phyloP scores from a whole-genome alignment of 1,140 invertebrate species.

The Augochlora pura region DNA sequence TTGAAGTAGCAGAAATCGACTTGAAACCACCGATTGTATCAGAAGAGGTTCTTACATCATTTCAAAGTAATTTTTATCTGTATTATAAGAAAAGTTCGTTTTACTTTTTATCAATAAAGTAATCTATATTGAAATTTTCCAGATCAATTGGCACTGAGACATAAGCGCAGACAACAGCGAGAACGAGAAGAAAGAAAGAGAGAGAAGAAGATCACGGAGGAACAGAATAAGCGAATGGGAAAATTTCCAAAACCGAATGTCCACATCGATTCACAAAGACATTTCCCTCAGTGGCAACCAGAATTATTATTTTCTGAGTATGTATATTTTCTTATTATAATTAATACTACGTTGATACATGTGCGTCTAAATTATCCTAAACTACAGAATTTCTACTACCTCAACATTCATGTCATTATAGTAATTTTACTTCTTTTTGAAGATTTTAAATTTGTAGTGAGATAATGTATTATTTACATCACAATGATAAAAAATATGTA shows the following conservation, averaged over 20 bases:
- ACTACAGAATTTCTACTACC: too few relatives aligned
- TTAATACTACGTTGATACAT: constrained; percentile 13
- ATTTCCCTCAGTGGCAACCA: constrained; percentile 84
- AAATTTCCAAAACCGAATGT: constrained; percentile 82
- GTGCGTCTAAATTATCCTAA: too few relatives aligned
- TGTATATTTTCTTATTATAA: constrained; percentile 16
- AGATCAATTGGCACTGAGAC: constrained; percentile 85
- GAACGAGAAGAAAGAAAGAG: constrained; percentile 86
- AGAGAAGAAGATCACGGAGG: constrained; percentile 86
- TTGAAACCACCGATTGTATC: constrained; percentile 87
- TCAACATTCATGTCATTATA: too few relatives aligned
- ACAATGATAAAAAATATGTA: too few relatives aligned
- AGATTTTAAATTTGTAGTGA: too few relatives aligned
- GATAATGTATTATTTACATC: too few relatives aligned
- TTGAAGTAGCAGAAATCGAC: constrained; percentile 93
- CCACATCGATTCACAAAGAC: constrained; percentile 82
- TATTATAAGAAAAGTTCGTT: constrained; percentile 13
- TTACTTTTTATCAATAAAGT: constrained; percentile 36
- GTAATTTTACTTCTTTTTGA: too few relatives aligned
- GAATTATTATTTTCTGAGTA: constrained; percentile 74
- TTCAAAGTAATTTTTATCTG: constrained; percentile 81
- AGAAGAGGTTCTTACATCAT: constrained; percentile 83
- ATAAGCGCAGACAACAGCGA: constrained; percentile 82
- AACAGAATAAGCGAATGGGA: constrained; percentile 87
- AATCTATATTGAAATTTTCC: constrained; percentile 37